Evolutionary conservation across 2,888 invertebrate genomes (phyloP), one percentile per base, ranked within the genome.

Genomic region (Drosophila mettleri): DNA sequence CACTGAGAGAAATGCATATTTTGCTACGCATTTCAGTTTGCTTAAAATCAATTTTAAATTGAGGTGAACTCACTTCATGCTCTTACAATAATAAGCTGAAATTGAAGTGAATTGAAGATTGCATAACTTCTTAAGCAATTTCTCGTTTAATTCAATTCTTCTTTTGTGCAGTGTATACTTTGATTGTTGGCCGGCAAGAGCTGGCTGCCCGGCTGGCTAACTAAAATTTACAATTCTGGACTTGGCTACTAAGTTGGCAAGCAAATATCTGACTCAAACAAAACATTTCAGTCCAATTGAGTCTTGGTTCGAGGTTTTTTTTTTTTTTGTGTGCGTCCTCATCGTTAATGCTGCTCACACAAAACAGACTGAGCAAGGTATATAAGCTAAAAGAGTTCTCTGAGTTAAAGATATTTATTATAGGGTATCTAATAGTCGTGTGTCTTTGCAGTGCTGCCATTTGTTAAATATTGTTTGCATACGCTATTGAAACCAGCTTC

Each of bases 231-330:
- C 29, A 65, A 65, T 78, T 75, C 43, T 39, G 45, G 38, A 46
- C 59, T 62, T 60, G 49, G 41, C 69, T 78, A 58, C 74, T 68
- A 64, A 64, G 45, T 41, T 54, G 46, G 29, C 39, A 39, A 10
- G 49, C 74, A 74, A 58, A 78, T 55, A 67, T 67, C 52, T 62
- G 49, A n/a, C 48, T 31, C 74, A 59, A 55, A 67, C 58, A 66
- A 72, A 70, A 61, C 20, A 76, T 46, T 46, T 45, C 57, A 16
- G 16, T 33, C 16, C 36, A 65, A 51, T 53, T 61, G 52, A 34
- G 43, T 20, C 24, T 46, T 14, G 7, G 14, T 43, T 34, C 14
- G 9, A 14, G 36, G 20, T 27, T 52, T 39, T 41, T 57, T 51
- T 16, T 31, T 24, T 27, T 52, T 39, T 41, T 57, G 46, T 16